Evolutionary conservation across 1,140 invertebrate genomes (phyloP), one percentile per base, ranked within the genome.

Genomic region (Galleria mellonella): DNA sequence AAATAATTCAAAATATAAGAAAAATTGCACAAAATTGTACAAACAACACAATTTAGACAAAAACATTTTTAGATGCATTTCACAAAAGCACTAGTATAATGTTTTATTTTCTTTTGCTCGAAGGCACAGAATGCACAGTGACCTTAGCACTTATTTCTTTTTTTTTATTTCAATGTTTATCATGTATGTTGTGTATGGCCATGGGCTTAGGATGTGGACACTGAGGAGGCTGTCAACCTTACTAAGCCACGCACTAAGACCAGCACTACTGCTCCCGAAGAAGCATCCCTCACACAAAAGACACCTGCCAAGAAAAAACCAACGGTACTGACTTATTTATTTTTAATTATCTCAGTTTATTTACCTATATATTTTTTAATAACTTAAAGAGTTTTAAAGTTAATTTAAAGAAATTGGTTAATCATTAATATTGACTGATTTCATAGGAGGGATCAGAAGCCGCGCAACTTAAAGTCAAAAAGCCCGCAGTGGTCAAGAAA

Each of bases 271-370:
- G 79, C 78, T 43, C 82, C 82, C 17, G 82, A 85, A 69, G 78
- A 83, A 47, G 79, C 79, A 47, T 68, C 78, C 53, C 73, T 85
- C 33, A 83, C 77, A 55, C 78, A 85, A 79, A 85, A 85, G 64
- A 83, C 74, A 64, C 77, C 77, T 47, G 65, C 72, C 48, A 72
- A 77, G 74, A 85, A 78, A 76, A 83, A 83, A 47, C 74, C 58
- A 38, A 83, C 77, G 82, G 82, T 85, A 85, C 51, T 65, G 33
- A 57, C 45, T 33, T 57, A 54, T 62, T 47, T 40, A 51, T 51
- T 77, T 67, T 66, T 75, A 75, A 74, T 59, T 77, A 72, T 77
- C 77, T 81, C 76, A 73, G 63, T 48, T 47, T 3, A 23, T 23
- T 15, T 38, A 32, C 14, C 10, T 0, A 17, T 9, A 37, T 7